Evolutionary conservation across 2,797 vertebrate species (phyloP).

Genomic region (Acomys russatus): DNA sequence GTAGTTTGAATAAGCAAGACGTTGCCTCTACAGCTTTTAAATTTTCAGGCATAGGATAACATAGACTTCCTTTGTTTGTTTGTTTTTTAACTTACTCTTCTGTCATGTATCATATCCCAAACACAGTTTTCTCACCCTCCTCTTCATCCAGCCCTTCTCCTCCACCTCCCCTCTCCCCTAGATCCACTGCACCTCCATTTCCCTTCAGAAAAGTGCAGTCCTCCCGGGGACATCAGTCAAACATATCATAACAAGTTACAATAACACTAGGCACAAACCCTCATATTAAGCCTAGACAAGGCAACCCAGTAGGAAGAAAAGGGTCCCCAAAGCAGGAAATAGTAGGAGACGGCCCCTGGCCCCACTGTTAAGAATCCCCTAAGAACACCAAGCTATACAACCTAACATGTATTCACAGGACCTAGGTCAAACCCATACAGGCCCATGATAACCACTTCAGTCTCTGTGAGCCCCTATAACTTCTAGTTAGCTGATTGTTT

Average conservation of each 20-base stretch:
- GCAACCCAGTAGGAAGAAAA: not conserved
- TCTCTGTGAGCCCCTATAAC: not conserved
- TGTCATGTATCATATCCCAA: too few relatives aligned
- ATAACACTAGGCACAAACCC: not conserved
- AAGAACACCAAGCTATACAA: not conserved
- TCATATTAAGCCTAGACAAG: not conserved
- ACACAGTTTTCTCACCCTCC: too few relatives aligned
- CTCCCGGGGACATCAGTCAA: not conserved
- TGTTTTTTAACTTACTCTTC: too few relatives aligned
- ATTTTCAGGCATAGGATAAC: not conserved
- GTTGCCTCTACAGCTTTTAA: conserved; percentile 19
- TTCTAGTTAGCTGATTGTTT: not conserved
- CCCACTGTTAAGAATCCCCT: not conserved
- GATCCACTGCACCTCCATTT: not conserved
- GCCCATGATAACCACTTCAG: not conserved
- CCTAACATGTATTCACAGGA: not conserved
- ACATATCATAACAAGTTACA: not conserved
- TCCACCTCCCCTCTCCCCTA: too few relatives aligned
- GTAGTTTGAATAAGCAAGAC: not conserved
- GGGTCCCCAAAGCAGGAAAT: not conserved
- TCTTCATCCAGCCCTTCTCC: too few relatives aligned
- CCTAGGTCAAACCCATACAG: not conserved
- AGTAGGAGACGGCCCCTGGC: not conserved
- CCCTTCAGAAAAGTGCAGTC: not conserved
- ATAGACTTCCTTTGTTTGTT: not conserved